Percentiles rank a stretch among this genome's conserved stretches.
Conservation (phyloP, 2,888 invertebrate genomes). For the Cerastis rubricosa region DNA sequence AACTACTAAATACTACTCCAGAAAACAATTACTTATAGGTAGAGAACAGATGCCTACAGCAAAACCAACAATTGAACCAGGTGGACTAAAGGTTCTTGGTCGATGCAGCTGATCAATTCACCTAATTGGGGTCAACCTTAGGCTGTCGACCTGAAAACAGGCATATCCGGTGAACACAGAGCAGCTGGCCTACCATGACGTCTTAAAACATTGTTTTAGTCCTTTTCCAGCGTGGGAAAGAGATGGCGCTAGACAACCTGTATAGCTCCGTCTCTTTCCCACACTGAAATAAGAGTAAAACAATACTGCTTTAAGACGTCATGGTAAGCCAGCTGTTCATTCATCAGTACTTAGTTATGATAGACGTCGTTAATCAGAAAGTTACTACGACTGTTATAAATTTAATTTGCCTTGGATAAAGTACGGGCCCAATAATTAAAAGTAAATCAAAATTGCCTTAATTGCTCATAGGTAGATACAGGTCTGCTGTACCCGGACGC, state of each 20-base stretch:
- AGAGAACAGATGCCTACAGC: not conserved
- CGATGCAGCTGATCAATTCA: constrained; percentile 18
- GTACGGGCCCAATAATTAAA: constrained; percentile 40
- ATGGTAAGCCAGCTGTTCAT: too few relatives aligned
- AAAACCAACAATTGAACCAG: constrained; percentile 16
- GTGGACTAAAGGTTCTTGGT: not conserved
- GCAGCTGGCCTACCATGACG: too few relatives aligned
- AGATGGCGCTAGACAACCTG: too few relatives aligned
- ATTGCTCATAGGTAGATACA: constrained; percentile 28
- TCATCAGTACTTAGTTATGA: constrained; percentile 16
- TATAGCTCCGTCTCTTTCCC: too few relatives aligned
- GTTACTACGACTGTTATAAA: constrained; percentile 14
- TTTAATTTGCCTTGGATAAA: constrained; percentile 31
- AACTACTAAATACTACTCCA: not conserved
- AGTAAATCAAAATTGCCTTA: constrained; percentile 50
- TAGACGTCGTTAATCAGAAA: constrained; percentile 37
- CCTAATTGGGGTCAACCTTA: constrained; percentile 6
- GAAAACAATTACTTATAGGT: not conserved
- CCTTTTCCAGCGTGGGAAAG: too few relatives aligned
- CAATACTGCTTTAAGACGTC: too few relatives aligned
- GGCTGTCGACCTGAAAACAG: not conserved
- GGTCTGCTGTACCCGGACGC: constrained; percentile 51
- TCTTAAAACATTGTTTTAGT: too few relatives aligned
- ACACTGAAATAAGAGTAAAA: too few relatives aligned
- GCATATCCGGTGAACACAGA: not conserved